Conservation (phyloP, 2,888 invertebrate species). For the Gerris lacustris region DNA sequence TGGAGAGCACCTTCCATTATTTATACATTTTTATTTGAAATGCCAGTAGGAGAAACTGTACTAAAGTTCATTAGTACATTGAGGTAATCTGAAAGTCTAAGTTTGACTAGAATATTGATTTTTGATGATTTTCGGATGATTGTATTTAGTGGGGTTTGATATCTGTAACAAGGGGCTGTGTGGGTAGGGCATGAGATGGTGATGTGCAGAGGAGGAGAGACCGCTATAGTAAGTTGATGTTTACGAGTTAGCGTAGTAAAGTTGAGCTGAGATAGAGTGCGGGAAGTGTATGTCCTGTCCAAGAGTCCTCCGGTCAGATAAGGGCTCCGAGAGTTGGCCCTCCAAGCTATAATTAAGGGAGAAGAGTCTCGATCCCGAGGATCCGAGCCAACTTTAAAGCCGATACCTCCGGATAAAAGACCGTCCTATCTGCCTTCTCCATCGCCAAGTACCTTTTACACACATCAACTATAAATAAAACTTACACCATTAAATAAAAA, state of each 20-base stretch:
- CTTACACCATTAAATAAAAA: neutral
- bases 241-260: neutral
- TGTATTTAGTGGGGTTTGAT: too few relatives aligned
- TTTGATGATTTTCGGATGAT: too few relatives aligned
- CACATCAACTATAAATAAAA: slow-evolving; percentile 5
- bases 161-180: too few relatives aligned
- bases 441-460: neutral
- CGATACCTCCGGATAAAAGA: neutral
- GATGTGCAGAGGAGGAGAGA: too few relatives aligned
- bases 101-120: too few relatives aligned
- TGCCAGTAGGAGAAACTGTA: too few relatives aligned
- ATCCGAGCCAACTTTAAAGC: slow-evolving; percentile 3
- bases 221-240: neutral
- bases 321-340: neutral
- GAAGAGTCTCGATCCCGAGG: neutral
- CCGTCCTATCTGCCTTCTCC: neutral
- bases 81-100: too few relatives aligned
- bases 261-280: neutral
- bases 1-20: too few relatives aligned
- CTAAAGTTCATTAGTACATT: too few relatives aligned
- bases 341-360: slow-evolving; percentile 2
- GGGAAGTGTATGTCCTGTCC: neutral
- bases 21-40: too few relatives aligned
- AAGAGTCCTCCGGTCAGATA: neutral
- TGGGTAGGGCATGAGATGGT: too few relatives aligned